Percentiles rank a stretch among this genome's conserved stretches.
phyloP scores from a whole-genome alignment of 2,797 vertebrate species.

The Artibeus lituratus region DNA sequence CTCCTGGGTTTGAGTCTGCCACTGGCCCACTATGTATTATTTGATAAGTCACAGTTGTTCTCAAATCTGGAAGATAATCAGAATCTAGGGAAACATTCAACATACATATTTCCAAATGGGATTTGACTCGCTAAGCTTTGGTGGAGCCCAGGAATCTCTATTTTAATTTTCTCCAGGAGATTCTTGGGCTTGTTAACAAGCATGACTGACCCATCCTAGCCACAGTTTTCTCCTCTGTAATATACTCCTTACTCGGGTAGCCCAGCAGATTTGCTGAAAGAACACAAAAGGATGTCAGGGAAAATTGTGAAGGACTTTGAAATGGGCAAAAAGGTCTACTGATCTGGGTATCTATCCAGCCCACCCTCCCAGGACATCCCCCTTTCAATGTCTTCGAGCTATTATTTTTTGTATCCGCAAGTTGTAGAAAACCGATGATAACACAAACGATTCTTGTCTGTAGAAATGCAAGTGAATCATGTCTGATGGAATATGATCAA shows the following conservation, averaged over 20 bases:
- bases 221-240: background rate
- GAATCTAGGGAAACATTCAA: background rate
- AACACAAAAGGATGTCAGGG: background rate
- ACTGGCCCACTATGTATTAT: background rate
- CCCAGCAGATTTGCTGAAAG: background rate
- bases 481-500: background rate
- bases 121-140: background rate
- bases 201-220: background rate
- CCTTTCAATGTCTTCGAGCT: background rate
- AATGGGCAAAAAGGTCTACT: background rate
- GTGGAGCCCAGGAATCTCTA: background rate
- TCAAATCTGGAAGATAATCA: background rate
- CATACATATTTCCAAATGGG: background rate
- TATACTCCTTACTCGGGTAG: background rate
- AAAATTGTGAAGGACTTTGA: background rate
- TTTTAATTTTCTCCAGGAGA: constrained; percentile 9
- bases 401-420: background rate
- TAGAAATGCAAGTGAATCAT: background rate
- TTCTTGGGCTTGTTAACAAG: background rate
- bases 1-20: background rate
- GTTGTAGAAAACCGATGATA: background rate
- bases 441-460: background rate
- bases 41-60: background rate
- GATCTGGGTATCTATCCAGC: background rate
- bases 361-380: background rate